These are phyloP conservation scores for Spongia lamella DNA, from an alignment of 37 sponge, comb jelly and placozoan genomes.

Conservation along the genomic window DNA sequence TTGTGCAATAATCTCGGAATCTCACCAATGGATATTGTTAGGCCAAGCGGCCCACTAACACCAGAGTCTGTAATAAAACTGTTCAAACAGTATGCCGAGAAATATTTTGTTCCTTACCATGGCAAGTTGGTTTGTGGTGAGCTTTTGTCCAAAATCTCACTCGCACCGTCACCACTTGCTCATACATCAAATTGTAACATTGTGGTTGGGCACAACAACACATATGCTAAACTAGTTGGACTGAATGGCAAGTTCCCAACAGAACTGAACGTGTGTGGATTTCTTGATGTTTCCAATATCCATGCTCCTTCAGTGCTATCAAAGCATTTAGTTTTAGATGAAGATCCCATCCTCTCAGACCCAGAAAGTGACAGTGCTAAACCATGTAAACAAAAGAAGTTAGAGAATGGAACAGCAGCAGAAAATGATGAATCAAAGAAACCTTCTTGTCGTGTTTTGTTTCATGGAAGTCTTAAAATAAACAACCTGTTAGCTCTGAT, in stretches of 20 bases:
- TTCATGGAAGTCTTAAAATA: conserved; percentile 85
- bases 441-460: conserved; percentile 84
- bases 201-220: not conserved
- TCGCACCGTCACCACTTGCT: conserved; percentile 69
- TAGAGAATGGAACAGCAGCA: not conserved
- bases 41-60: conserved; percentile 41
- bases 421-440: conserved; percentile 24
- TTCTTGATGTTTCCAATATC: conserved; percentile 46
- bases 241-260: conserved; percentile 38
- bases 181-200: conserved; percentile 35
- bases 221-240: conserved; percentile 36
- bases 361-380: not conserved
- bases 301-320: conserved; percentile 61
- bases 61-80: conserved; percentile 28
- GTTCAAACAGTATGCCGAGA: conserved; percentile 48
- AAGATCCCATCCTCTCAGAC: not conserved
- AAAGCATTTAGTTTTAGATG: conserved; percentile 78
- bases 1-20: conserved; percentile 42
- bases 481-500: conserved; percentile 74
- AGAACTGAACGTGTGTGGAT: conserved; percentile 78
- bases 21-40: conserved; percentile 14
- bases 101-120: conserved; percentile 51
- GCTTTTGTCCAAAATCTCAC: conserved; percentile 50
- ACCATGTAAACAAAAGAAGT: not conserved
- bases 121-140: conserved; percentile 71